Evolutionary conservation across 2,888 invertebrate species (phyloP).

Genomic region (Fragum whitleyi): DNA sequence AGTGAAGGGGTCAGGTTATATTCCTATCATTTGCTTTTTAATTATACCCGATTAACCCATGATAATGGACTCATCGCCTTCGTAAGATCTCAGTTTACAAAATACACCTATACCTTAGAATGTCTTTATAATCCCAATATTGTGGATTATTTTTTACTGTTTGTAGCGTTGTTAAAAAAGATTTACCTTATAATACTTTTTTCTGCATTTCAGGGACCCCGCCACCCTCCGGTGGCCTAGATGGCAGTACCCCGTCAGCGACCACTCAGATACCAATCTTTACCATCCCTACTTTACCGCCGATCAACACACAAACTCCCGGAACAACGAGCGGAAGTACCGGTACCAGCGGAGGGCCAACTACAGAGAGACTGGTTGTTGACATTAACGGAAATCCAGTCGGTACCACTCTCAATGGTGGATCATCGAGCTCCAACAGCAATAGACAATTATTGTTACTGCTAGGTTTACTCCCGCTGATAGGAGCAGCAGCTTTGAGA

Average conservation of each 20-base stretch:
- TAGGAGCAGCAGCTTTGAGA: slow-evolving; percentile 49
- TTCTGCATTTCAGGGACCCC: slow-evolving; percentile 6
- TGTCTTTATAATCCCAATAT: no score
- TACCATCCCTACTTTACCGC: slow-evolving; percentile 32
- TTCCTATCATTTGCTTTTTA: no score
- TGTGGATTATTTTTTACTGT: no score
- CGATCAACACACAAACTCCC: background rate
- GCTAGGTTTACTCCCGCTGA: slow-evolving; percentile 46
- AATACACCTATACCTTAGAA: no score
- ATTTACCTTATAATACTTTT: no score
- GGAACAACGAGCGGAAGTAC: slow-evolving; percentile 2
- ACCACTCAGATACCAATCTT: slow-evolving; percentile 35
- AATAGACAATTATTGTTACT: slow-evolving; percentile 48
- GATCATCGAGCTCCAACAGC: slow-evolving; percentile 2
- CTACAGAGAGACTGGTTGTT: slow-evolving; percentile 32
- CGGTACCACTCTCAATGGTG: background rate
- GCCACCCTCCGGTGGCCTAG: slow-evolving; percentile 9
- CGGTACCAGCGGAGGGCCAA: background rate
- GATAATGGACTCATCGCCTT: no score
- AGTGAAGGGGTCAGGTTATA: no score
- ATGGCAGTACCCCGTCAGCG: slow-evolving; percentile 24
- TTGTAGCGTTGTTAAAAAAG: no score
- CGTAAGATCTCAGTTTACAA: no score
- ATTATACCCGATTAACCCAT: no score
- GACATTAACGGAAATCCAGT: slow-evolving; percentile 27